Conservation (phyloP, 2,113 vertebrate species). For the Stigmatopora argus region DNA sequence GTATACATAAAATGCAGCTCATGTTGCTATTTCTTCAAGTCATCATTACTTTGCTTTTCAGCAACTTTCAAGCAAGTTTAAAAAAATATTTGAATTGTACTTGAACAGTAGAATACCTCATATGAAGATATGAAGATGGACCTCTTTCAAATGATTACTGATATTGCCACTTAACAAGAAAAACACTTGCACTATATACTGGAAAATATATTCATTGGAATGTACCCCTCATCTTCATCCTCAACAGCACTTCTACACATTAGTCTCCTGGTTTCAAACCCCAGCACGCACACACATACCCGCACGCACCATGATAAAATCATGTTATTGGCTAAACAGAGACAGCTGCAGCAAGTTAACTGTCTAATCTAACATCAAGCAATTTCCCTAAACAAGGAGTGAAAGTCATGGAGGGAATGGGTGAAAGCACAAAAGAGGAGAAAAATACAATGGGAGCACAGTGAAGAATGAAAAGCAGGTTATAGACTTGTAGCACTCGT, state of each 20-base stretch:
- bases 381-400: slow-evolving; percentile 57
- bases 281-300: slow-evolving; percentile 13
- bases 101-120: slow-evolving; percentile 1
- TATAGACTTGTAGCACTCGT: slow-evolving; percentile 19
- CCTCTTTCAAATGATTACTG: not conserved
- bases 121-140: slow-evolving; percentile 2
- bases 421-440: slow-evolving; percentile 19
- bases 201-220: slow-evolving; percentile 23
- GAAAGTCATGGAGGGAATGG: slow-evolving; percentile 25
- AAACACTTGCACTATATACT: not conserved
- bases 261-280: slow-evolving; percentile 33
- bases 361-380: slow-evolving; percentile 61
- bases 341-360: slow-evolving; percentile 66
- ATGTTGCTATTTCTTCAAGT: slow-evolving; percentile 8
- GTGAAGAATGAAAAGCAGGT: slow-evolving; percentile 18
- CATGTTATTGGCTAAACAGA: slow-evolving; percentile 70
- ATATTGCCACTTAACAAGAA: not conserved
- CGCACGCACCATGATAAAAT: slow-evolving; percentile 22
- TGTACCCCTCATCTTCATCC: slow-evolving; percentile 28
- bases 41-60: slow-evolving; percentile 21
- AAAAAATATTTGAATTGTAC: too few species aligned
- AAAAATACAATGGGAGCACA: slow-evolving; percentile 28
- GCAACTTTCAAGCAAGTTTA: slow-evolving; percentile 1
- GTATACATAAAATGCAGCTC: slow-evolving; percentile 5
- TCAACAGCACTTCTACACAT: slow-evolving; percentile 31